Evolutionary conservation across 1,140 invertebrate species (phyloP), one percentile per base, ranked within the genome.

Genomic region (Aleiodes sp.): DNA sequence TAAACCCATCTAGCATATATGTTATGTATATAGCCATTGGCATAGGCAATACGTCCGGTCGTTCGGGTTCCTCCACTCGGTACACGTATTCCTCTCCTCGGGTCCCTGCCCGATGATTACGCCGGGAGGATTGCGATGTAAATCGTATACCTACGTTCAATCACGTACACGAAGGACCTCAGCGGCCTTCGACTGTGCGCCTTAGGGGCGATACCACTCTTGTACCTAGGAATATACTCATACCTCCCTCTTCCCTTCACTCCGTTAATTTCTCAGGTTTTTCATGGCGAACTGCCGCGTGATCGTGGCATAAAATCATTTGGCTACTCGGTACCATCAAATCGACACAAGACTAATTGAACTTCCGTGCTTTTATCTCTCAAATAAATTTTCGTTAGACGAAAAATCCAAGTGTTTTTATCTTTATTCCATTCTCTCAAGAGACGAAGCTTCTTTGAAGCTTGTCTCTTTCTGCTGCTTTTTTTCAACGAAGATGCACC

Each of bases 71-170:
- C 4, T 52, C 12, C 14, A 26, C 12, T 14, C 19, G 0, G 16
- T 60, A 24, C 3, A 52, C 19, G 9, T 63, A 12, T 46, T 21
- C 12, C 1, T n/a, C 28, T 12, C 24, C 12, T 68, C 69, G 73
- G 73, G 61, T 71, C 65, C 74, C 70, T 75, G 77, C 70, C 71
- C 71, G 78, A 73, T 82, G 81, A 83, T 81, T 83, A 82, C 80
- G 79, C 78, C 72, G 72, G 72, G 31, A 56, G 80, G 80, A 81
- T 82, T 79, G 80, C 81, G 77, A 82, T 82, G 81, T 82, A 81
- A 82, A 82, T 82, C 78, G 79, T 77, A 74, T 74, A 70, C 68
- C 75, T 71, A 76, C 77, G 79, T 79, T 82, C 78, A 80, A 82
- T 82, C 80, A 82, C 78, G 80, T 76, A 76, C 74, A 75, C 70